phyloP scores from a whole-genome alignment of 1,140 invertebrate species.

The Sminthurinus signatus region DNA sequence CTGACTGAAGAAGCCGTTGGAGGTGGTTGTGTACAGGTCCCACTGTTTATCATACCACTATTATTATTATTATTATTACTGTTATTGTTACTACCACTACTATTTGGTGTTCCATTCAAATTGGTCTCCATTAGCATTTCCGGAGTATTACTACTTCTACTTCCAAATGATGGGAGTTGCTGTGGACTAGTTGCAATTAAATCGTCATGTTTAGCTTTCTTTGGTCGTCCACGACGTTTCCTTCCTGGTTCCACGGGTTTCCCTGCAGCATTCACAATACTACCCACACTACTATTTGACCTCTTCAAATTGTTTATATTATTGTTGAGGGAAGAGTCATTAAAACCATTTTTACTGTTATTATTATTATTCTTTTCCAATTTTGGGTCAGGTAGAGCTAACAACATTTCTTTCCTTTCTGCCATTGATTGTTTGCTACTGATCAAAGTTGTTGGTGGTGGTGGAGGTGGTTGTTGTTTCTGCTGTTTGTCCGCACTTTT shows the following conservation, averaged over 20 bases:
- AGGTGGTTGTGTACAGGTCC: constrained; percentile 34
- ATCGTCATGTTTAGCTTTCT: constrained; percentile 61
- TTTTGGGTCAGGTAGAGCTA: neutral
- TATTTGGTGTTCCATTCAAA: constrained; percentile 15
- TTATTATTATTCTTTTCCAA: constrained; percentile 1
- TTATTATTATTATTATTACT: too few relatives aligned
- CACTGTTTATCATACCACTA: neutral
- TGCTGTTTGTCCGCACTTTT: constrained; percentile 42
- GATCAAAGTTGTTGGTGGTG: constrained; percentile 5
- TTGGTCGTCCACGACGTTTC: constrained; percentile 79
- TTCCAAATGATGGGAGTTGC: constrained; percentile 1
- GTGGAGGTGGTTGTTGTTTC: too few relatives aligned
- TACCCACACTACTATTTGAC: neutral
- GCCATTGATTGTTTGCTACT: constrained; percentile 2
- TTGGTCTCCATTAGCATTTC: constrained; percentile 19
- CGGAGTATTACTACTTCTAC: constrained; percentile 20
- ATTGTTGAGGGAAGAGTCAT: neutral
- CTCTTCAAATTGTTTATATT: neutral
- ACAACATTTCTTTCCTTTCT: constrained; percentile 14
- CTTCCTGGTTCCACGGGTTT: constrained; percentile 60
- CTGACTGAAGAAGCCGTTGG: constrained; percentile 41
- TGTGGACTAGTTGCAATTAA: too few relatives aligned
- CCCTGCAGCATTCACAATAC: neutral
- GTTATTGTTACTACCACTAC: too few relatives aligned
- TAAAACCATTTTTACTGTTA: constrained; percentile 2